Evolutionary conservation across 2,888 invertebrate genomes (phyloP).

Genomic region (Eretmocerus hayati): DNA sequence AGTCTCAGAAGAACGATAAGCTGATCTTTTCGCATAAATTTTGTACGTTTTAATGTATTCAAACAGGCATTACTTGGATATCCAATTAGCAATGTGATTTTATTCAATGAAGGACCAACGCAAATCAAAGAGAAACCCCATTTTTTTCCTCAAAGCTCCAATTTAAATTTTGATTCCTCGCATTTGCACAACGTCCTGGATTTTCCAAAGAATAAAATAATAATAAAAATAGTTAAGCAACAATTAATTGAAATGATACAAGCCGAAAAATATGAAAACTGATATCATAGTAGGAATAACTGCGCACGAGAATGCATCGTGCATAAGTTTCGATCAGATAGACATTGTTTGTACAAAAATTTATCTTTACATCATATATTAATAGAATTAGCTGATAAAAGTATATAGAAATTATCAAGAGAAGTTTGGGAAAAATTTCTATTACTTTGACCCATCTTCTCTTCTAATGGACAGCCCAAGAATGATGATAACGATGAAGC

Average conservation of each 20-base stretch:
- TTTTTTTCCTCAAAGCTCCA: slow-evolving; percentile 9
- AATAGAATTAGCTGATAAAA: slow-evolving; percentile 2
- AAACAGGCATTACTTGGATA: too few relatives aligned
- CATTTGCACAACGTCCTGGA: neutral
- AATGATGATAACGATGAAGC: slow-evolving; percentile 15
- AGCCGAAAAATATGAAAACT: neutral
- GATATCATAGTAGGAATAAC: neutral
- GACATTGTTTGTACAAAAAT: slow-evolving; percentile 15
- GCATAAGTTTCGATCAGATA: neutral
- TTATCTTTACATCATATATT: slow-evolving; percentile 13
- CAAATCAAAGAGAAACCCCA: slow-evolving; percentile 3
- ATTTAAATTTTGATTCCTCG: slow-evolving; percentile 11
- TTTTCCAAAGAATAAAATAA: slow-evolving; percentile 2
- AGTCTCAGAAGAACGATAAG: neutral
- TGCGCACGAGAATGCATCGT: too few relatives aligned
- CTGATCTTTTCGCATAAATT: too few relatives aligned
- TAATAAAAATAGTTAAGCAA: neutral
- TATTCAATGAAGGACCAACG: slow-evolving; percentile 18
- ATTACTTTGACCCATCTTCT: too few relatives aligned
- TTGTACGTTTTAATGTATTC: too few relatives aligned
- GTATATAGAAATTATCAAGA: slow-evolving; percentile 12
- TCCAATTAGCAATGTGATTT: slow-evolving; percentile 11
- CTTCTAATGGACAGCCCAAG: too few relatives aligned
- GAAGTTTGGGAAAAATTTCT: neutral
- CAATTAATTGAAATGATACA: neutral